Evolutionary conservation across 2,113 vertebrate genomes (phyloP), one percentile per base, ranked within the genome.

Genomic region (Leptobrachium ailaonicum): DNA sequence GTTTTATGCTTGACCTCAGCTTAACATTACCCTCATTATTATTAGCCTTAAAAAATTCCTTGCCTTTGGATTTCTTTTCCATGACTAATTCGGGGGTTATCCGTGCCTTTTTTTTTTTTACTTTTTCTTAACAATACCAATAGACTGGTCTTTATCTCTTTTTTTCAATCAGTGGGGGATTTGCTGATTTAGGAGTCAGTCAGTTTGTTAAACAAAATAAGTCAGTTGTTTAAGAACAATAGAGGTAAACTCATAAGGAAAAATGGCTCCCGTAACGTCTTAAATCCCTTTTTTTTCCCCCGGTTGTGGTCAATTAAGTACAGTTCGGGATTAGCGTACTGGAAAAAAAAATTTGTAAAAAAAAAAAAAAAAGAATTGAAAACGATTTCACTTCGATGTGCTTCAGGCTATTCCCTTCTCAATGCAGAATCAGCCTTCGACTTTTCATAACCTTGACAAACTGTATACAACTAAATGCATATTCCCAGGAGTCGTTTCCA

Each of bases 161-260:
- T 42, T 71, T 44, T n/a, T 78, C 53, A 70, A 63, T 71, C 20
- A 41, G 40, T 9, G 76, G 76, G 71, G 43, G 76, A 47, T 78
- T 78, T 78, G 67, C 68, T 62, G 76, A 78, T 41, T 68, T 56
- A 0, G 67, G 62, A 71, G 69, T 78, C 69, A 71, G 69, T 78
- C 63, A 78, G 43, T 32, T 32, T 32, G 20, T 43, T 78, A 71
- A 42, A 78, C 76, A 71, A 78, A 60, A 78, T 77, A 77, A 41
- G 14, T 70, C 67, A 32, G 14, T 78, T 71, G 76, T 63, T 43
- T 63, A 53, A 10, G 58, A 50, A 63, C 66, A 71, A 78, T 71
- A 50, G 56, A 67, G 71, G 63, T 71, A 66, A 41, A 71, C 76
- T 71, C 76, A 63, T 67, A 41, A 47, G 76, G 56, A 68, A 71